Conservation (phyloP, 2,888 invertebrate genomes). For the Euplexia lucipara region DNA sequence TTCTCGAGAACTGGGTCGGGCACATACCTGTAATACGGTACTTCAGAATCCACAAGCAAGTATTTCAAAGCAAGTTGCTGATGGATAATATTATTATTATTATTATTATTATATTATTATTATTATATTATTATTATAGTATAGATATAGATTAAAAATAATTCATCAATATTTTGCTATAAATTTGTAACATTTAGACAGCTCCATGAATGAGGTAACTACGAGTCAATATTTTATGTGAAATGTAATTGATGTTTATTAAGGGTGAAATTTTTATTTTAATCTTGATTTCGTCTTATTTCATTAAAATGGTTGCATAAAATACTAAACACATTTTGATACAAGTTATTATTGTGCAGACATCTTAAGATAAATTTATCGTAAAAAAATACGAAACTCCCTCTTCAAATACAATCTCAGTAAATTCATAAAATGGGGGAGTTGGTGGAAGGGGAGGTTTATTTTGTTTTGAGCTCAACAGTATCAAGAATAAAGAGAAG, state of each 20-base stretch:
- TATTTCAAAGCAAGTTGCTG: too few species aligned
- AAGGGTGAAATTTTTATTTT: slow-evolving; percentile 13
- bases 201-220: slow-evolving; percentile 11
- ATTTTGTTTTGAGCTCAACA: too few species aligned
- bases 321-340: slow-evolving; percentile 40
- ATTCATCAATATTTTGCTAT: slow-evolving; percentile 18
- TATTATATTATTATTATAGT: too few species aligned
- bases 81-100: too few species aligned
- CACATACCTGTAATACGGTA: too few species aligned
- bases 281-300: slow-evolving; percentile 23
- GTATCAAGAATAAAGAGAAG: too few species aligned
- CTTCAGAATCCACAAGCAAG: too few species aligned
- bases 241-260: slow-evolving; percentile 39
- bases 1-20: too few species aligned
- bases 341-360: slow-evolving; percentile 40
- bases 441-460: too few species aligned
- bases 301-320: slow-evolving; percentile 30
- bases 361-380: slow-evolving; percentile 19
- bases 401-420: slow-evolving; percentile 26
- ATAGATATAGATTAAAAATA: too few species aligned
- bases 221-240: slow-evolving; percentile 11
- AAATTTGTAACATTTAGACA: slow-evolving; percentile 11
- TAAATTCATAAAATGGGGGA: slow-evolving; percentile 40
- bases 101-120: too few species aligned
- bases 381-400: slow-evolving; percentile 36